phyloP scores from a whole-genome alignment of 1,140 invertebrate species.

The Drosophila trapezifrons region DNA sequence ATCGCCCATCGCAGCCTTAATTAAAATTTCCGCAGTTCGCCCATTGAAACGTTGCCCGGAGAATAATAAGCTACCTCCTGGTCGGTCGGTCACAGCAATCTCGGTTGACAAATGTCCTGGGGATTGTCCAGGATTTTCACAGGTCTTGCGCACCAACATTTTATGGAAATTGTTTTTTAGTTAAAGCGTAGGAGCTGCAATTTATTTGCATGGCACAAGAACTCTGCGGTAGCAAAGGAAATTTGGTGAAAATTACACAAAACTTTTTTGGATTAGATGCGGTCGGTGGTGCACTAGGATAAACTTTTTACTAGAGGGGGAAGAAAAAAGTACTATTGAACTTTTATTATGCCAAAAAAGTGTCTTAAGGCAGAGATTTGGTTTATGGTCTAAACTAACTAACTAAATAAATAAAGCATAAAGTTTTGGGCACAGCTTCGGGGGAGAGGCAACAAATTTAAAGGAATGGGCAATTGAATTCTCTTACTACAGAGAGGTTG shows the following conservation, averaged over 20 bases:
- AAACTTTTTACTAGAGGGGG: slow-evolving; percentile 11
- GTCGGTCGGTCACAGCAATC: slow-evolving; percentile 3
- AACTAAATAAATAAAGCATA: slow-evolving; percentile 38
- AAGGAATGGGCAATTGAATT: background rate
- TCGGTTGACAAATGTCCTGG: slow-evolving; percentile 46
- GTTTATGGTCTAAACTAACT: slow-evolving; percentile 29
- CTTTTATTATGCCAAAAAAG: slow-evolving; percentile 35
- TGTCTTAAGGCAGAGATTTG: slow-evolving; percentile 21
- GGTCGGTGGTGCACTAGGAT: slow-evolving; percentile 2
- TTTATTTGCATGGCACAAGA: slow-evolving; percentile 39
- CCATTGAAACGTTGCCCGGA: slow-evolving; percentile 42
- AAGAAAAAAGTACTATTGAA: slow-evolving; percentile 14
- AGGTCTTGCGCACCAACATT: slow-evolving; percentile 15
- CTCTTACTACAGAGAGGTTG: background rate
- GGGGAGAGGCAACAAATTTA: background rate
- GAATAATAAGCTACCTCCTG: slow-evolving; percentile 48
- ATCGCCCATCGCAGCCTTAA: slow-evolving; percentile 61
- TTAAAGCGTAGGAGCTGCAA: slow-evolving; percentile 23
- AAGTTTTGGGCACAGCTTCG: slow-evolving; percentile 14
- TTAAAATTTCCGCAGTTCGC: slow-evolving; percentile 62
- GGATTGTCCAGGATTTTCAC: slow-evolving; percentile 28
- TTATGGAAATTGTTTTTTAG: slow-evolving; percentile 47
- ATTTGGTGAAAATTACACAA: slow-evolving; percentile 47
- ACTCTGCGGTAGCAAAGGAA: slow-evolving; percentile 25
- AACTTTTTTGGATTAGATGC: slow-evolving; percentile 43